Base-by-base conservation (phyloP, 1,140 invertebrate species). In the Drosophila ohnishii region DNA sequence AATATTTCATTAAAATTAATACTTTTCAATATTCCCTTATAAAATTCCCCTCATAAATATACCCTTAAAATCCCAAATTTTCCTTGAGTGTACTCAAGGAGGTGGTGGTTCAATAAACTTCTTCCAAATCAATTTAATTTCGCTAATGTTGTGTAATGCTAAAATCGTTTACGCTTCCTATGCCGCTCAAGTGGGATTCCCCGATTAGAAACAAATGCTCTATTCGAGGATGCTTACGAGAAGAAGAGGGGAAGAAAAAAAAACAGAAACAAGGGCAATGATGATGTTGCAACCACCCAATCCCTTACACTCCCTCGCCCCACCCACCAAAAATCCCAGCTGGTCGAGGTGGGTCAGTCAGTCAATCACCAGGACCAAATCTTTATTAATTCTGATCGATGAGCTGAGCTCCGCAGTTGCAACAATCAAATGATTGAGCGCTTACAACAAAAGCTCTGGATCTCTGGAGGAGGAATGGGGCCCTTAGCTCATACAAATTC, bases 351-450 rank as follows among this genome's bases (percentile, higher is more conserved):
- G 69, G 69, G 69, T 72, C 69, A 71, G 66, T 71, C 69, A 72
- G 69, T 72, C 69, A 72, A 72, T 72, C 69, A 86, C 75, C 78
- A 70, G 86, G 78, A 84, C 75, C 88, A 90, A 89, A 90, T 90
- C 89, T 90, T 90, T 90, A 90, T 90, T 90, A 90, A 90, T 90
- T 84, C 89, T 90, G 89, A 90, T 90, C 89, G 89, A 90, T 90
- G 89, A 86, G 72, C 89, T 83, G 79, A 76, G 75, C 81, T 80
- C 63, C 71, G 42, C 42, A 57, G 76, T 80, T 84, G 84, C 84
- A 80, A 78, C 77, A 84, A 88, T 84, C 85, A 84, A 88, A 88
- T 88, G 84, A 88, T 88, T 83, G 84, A 88, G 73, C 80, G 87
- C 80, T 80, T 84, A 80, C 80, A 62, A 58, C 70, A 80, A 79